Base-by-base conservation (phyloP, 2,797 vertebrate genomes). In the Hoplostethus mediterraneus region DNA sequence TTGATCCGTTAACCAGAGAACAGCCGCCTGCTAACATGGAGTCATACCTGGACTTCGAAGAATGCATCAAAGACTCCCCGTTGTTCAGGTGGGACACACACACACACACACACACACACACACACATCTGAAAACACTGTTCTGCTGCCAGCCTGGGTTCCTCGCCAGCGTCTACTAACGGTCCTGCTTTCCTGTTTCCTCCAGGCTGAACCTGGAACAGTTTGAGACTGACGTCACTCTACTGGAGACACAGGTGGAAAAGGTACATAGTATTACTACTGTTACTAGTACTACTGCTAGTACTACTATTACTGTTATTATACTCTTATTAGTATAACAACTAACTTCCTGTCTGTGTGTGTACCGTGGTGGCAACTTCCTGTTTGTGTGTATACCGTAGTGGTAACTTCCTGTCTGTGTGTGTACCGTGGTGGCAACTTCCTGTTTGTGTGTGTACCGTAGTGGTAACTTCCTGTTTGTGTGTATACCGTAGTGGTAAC, bases 1-100 rank as follows among this genome's bases (percentile, higher is more conserved):
- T 21, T 21, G 21, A 1, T 21, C 21, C 21, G 21, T 21, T n/a
- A 49, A 17, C 0, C 30, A 54, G n/a, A 31, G n/a, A 10, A 11
- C n/a, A 2, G 12, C 30, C 3, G 12, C 1, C 54, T 10, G 7
- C 9, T 9, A 51, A 57, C 80, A 95, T 95, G 94, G 92, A 94
- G 13, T 9, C 67, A 0, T 80, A 92, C 61, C 80, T 95, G 89
- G 92, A 94, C 75, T 95, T 94, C 42, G 91, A 94, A 68, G 94
- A 95, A 25, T 94, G 94, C 42, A 75, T 95, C 25, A 79, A 81
- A 63, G 93, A 95, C 82, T 94, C 94, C 9, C 94, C 94, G 33
- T 77, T 75, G 1, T 95, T 95, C 92, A 94, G 93, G 94, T 95
- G 17, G 68, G 65, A 42, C 33, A 30, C 42, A 2, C 6, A 45